Conservation (phyloP, 2,113 vertebrate species). For the Paradoxurus hermaphroditus region DNA sequence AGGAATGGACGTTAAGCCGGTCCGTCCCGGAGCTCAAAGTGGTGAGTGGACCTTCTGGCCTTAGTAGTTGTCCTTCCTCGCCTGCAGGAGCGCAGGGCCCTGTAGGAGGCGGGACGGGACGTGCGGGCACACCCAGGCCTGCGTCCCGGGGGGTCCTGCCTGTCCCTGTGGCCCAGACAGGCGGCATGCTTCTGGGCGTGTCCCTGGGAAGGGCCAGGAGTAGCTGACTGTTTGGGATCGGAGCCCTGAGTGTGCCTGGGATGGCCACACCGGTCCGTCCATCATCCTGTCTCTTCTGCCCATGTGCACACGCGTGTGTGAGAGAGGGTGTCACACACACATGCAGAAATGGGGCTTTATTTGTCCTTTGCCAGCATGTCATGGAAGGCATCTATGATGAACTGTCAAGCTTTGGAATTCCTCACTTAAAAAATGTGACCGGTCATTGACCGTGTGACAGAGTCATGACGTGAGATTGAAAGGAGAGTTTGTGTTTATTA, state of each 20-base stretch:
- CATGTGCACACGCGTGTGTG: background rate
- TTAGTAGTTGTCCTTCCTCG: fast-evolving
- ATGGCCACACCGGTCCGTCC: fast-evolving
- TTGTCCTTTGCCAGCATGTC: background rate
- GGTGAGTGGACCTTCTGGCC: constrained; percentile 85
- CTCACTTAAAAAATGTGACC: background rate
- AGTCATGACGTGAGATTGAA: background rate
- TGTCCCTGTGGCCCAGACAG: background rate
- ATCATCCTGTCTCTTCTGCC: fast-evolving
- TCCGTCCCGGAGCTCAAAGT: constrained; percentile 98
- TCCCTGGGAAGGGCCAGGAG: background rate
- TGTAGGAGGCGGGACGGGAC: fast-evolving
- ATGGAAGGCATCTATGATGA: background rate
- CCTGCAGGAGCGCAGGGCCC: fast-evolving
- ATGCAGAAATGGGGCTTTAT: fast-evolving
- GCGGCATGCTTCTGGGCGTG: fast-evolving
- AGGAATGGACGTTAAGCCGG: constrained; percentile 98
- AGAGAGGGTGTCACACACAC: background rate
- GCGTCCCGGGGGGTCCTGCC: fast-evolving
- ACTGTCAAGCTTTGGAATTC: background rate
- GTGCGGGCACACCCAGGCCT: fast-evolving
- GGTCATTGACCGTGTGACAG: fast-evolving
- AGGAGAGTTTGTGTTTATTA: background rate
- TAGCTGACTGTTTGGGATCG: background rate
- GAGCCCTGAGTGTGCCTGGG: background rate